Percentiles rank a stretch among this genome's conserved stretches.
phyloP scores from a whole-genome alignment of 2,888 invertebrate species.

The Eurois occulta region DNA sequence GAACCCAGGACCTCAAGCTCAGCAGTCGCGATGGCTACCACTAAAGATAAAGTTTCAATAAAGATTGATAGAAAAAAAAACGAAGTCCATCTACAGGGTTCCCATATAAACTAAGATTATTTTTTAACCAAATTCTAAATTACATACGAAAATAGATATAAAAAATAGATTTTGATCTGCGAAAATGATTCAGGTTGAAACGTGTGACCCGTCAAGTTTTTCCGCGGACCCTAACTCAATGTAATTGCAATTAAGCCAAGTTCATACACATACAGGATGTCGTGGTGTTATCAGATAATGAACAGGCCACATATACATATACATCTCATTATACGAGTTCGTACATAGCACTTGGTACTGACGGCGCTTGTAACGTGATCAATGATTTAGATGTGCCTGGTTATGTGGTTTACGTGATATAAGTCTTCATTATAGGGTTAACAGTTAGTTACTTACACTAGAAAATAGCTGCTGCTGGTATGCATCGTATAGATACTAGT shows the following conservation, averaged over 20 bases:
- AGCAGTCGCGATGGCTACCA: no score
- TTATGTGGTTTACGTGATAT: constrained; percentile 12
- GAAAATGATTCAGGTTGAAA: constrained; percentile 31
- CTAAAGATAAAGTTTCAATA: background rate
- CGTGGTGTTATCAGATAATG: constrained; percentile 39
- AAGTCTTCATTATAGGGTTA: constrained; percentile 4
- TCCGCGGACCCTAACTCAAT: constrained; percentile 33
- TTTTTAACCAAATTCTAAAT: constrained; percentile 11
- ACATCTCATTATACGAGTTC: background rate
- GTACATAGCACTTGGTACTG: background rate
- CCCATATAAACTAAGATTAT: background rate
- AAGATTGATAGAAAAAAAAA: background rate
- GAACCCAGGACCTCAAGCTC: no score
- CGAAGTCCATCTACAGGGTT: background rate
- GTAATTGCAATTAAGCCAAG: constrained; percentile 52
- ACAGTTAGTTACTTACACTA: background rate
- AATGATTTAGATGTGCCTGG: constrained; percentile 20
- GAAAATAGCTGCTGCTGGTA: background rate
- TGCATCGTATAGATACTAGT: background rate
- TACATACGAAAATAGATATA: no score
- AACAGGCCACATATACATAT: constrained; percentile 7
- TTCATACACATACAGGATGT: constrained; percentile 15
- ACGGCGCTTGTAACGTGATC: background rate
- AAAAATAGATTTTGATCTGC: constrained; percentile 6
- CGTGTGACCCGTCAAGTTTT: constrained; percentile 28